Conservation (phyloP, 53 echinoderm and acorn worm genomes). For the Stichopus horrens region DNA sequence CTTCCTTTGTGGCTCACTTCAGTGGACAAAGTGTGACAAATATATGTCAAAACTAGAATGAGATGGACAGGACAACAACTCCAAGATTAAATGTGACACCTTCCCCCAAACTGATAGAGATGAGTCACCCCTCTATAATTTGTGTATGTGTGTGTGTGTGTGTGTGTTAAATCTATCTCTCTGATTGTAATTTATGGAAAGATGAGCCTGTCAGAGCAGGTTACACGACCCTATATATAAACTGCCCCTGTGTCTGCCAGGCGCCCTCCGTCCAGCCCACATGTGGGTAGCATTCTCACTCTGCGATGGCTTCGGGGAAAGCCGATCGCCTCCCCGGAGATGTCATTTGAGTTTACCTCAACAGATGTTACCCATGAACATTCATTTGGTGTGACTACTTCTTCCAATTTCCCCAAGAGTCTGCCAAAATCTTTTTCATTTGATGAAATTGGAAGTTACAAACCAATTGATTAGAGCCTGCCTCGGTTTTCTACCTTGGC, state of each 20-base stretch:
- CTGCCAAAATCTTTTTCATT: not conserved
- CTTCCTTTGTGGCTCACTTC: no score
- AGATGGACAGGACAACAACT: not conserved
- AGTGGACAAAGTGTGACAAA: no score
- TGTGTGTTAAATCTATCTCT: not conserved
- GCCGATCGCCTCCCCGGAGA: not conserved
- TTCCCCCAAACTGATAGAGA: not conserved
- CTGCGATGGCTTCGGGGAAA: constrained; percentile 2
- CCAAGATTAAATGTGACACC: not conserved
- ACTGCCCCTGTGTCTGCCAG: not conserved
- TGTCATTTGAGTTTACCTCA: constrained; percentile 19
- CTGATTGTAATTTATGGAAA: not conserved
- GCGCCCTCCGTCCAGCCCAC: not conserved
- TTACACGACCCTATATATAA: not conserved
- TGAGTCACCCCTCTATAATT: not conserved
- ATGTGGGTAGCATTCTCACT: not conserved
- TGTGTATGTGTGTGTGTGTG: not conserved
- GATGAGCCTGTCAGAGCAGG: not conserved
- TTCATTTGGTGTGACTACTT: not conserved
- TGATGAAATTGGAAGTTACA: constrained; percentile 31
- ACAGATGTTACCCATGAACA: constrained; percentile 36
- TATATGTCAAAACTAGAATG: no score
- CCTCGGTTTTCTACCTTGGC: not conserved
- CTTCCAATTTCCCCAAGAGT: not conserved
- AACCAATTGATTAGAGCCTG: constrained; percentile 24